Base-by-base conservation (phyloP, 2,888 invertebrate genomes). In the Dicycla oo region DNA sequence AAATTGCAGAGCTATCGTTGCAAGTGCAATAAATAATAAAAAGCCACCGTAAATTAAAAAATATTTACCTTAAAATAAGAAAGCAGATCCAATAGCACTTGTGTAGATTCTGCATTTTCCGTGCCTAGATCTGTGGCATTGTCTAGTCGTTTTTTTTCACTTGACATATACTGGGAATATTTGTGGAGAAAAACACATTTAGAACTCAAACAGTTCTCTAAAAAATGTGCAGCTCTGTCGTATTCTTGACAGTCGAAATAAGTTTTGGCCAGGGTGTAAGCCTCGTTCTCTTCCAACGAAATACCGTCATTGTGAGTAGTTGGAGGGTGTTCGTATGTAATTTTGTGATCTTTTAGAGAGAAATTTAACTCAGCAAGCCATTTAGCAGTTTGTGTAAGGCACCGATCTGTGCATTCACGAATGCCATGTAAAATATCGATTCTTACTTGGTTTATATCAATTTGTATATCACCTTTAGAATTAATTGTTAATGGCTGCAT, bases 191-290 rank as follows among this genome's bases (percentile, higher is more conserved):
- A 99, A 78, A 97, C 97, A 57, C 97, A 97, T 90, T 98, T 98
- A 0, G 97, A 95, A 73, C 97, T 97, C 54, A 95, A 95, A 86
- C 97, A 97, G 74, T 97, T 96, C 86, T 97, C 97, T 11, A 98
- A 96, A 88, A 98, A 98, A 94, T 97, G 97, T 0, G 98, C 98
- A 69, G 98, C 98, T 88, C 98, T 96, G 88, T 99, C 98, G 91
- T 98, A 99, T 92, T 99, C 99, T 86, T 98, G 98, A 58, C 98
- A 96, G 93, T 99, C 98, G 90, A 99, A 99, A 91, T 98, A 99
- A 79, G 98, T 97, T 92, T 98, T 98, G 0, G 98, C 98, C 82
- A 99, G 91, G 54, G 97, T 96, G 91, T 98, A 99, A 38, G 96
- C 94, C 88, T 98, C 98, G 79, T 96, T 96, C 85, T 98, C 98